Evolutionary conservation across 1,140 invertebrate species (phyloP), one percentile per base, ranked within the genome.

Genomic region (Drosophila bifasciata): DNA sequence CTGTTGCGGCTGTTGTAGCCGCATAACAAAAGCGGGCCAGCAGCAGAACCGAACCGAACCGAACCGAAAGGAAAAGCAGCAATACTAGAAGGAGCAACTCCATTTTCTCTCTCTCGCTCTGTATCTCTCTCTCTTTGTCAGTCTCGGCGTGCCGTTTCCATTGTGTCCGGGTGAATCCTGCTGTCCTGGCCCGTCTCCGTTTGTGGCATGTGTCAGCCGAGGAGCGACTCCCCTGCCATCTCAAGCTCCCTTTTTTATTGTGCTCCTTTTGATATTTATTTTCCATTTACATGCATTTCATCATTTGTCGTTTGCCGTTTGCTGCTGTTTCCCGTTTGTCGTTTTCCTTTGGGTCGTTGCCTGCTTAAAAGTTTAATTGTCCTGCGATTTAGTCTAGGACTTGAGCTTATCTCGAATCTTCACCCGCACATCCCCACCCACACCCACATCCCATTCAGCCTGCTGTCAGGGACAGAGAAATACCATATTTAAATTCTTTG

Each of bases 301-400:
- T 84, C 64, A 84, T 84, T 79, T 79, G 69, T 73, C 58, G 58
- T 67, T 62, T 52, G 51, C 40, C 61, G 58, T 53, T 71, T 68
- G 40, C 56, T 49, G 9, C 25, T 7, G 8, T 13, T 36, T 36
- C 3, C 11, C 32, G 32, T 11, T 46, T 39, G 15, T 49, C 49
- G 17, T 53, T 7, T 41, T 19, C 41, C 7, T 36, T 17, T 45
- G 58, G 23, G 36, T 75, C 66, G 63, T 69, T 77, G 81, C 41
- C 83, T 88, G 74, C 64, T 86, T 88, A 86, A 81, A 86, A 81
- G 81, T 86, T 77, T 80, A 85, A 85, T 85, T 85, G 81, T 88
- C 46, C 64, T 73, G 72, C 71, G 50, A 76, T 75, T 75, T 75
- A 50, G 71, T 67, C 62, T 50, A 75, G 71, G 52, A 67, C 66